Evolutionary conservation across 2,797 vertebrate genomes (phyloP).

Genomic region (Tadarida brasiliensis): DNA sequence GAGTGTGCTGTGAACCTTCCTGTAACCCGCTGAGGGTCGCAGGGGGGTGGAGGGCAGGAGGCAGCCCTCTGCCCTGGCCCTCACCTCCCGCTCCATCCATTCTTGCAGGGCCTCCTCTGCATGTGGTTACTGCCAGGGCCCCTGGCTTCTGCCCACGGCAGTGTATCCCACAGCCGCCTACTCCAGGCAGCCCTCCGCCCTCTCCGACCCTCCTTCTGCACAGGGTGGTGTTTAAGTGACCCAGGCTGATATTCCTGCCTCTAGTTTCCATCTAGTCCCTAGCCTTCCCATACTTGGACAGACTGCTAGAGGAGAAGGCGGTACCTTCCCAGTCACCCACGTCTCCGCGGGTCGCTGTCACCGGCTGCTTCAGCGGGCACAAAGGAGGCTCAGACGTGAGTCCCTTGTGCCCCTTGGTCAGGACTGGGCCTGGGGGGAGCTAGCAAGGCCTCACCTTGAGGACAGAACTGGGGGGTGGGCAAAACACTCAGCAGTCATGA

Average conservation of each 20-base stretch:
- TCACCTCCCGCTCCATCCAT: accelerated
- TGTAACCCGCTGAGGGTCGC: neutral
- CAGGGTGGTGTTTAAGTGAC: neutral
- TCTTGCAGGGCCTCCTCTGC: neutral
- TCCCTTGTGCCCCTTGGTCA: too few species aligned
- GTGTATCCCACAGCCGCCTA: neutral
- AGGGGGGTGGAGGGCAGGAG: neutral
- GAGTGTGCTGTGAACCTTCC: neutral
- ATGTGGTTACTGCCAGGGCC: neutral
- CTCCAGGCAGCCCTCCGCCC: neutral
- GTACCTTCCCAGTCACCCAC: neutral
- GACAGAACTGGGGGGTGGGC: neutral
- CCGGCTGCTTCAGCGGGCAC: neutral
- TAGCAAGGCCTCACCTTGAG: neutral
- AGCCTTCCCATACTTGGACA: neutral
- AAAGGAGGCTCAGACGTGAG: neutral
- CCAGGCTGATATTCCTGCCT: too few species aligned
- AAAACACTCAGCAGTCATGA: neutral
- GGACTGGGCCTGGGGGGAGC: neutral
- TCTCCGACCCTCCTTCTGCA: neutral
- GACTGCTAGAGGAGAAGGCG: neutral
- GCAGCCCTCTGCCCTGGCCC: neutral
- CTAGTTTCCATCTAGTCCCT: neutral
- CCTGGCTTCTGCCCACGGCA: neutral
- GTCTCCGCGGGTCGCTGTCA: neutral